These are phyloP conservation scores for Gambusia holbrooki DNA, from an alignment of 2,113 vertebrate genomes.

Conservation along the genomic window DNA sequence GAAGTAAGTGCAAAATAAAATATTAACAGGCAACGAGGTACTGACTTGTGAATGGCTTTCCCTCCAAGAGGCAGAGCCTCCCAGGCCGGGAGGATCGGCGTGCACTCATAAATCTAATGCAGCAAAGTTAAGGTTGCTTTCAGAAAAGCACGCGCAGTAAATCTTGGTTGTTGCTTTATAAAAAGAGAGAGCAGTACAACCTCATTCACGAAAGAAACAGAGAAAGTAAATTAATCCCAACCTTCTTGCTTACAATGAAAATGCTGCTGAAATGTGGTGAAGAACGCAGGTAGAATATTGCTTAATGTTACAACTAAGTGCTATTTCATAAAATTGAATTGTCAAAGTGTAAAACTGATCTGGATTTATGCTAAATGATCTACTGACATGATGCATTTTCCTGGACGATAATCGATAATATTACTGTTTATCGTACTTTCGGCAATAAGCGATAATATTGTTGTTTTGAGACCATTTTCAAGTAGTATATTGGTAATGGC, in stretches of 20 bases:
- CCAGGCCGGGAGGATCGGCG: slow-evolving; percentile 93
- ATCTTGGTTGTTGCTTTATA: not conserved
- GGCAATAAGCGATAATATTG: too few species aligned
- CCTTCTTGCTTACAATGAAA: not conserved
- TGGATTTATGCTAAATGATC: too few species aligned
- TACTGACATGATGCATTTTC: too few species aligned
- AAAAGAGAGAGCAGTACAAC: not conserved
- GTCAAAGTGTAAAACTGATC: too few species aligned
- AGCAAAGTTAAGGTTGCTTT: slow-evolving; percentile 59
- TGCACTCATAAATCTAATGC: slow-evolving; percentile 92
- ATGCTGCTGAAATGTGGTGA: too few species aligned
- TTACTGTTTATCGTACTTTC: too few species aligned
- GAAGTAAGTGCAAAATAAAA: not conserved
- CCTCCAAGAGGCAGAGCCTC: slow-evolving; percentile 94
- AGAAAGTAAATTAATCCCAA: not conserved
- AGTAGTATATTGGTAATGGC: too few species aligned
- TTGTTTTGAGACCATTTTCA: too few species aligned
- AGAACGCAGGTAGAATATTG: not conserved
- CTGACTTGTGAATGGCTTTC: slow-evolving; percentile 96
- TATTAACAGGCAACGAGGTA: slow-evolving; percentile 18
- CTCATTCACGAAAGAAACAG: not conserved
- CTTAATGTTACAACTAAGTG: not conserved
- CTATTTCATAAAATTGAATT: not conserved
- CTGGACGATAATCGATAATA: too few species aligned
- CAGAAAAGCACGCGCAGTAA: not conserved